Evolutionary conservation across 2,113 vertebrate genomes (phyloP).

Genomic region (Collichthys lucidus): DNA sequence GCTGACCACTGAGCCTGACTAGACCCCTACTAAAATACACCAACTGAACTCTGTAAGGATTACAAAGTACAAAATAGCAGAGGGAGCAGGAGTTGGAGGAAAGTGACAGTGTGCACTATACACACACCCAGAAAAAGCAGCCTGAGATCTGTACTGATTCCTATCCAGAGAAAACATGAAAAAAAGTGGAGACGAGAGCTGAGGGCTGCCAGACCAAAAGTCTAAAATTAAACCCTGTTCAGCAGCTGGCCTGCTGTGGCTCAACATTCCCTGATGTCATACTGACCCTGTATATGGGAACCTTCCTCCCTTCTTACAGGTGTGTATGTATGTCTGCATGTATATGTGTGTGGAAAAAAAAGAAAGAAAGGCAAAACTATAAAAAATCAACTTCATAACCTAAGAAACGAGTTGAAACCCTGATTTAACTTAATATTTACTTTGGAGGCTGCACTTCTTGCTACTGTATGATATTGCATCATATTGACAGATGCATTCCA

Average conservation of each 20-base stretch:
- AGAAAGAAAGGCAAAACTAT: background rate
- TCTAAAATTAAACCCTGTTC: constrained; percentile 66
- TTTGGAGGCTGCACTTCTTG: background rate
- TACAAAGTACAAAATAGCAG: constrained; percentile 21
- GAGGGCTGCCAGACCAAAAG: constrained; percentile 23
- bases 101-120: background rate
- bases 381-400: background rate
- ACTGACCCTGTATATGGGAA: constrained; percentile 63
- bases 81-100: constrained; percentile 3
- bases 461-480: no score
- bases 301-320: constrained; percentile 36
- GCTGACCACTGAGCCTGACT: no score
- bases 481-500: no score
- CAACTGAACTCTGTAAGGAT: background rate
- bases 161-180: constrained; percentile 28
- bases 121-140: constrained; percentile 9
- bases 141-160: constrained; percentile 19
- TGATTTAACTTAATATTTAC: background rate
- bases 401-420: background rate
- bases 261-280: constrained; percentile 39
- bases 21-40: background rate
- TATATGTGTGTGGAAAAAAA: background rate
- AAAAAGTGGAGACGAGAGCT: constrained; percentile 11
- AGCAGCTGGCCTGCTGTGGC: constrained; percentile 52
- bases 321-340: constrained; percentile 38